phyloP scores from a whole-genome alignment of 2,888 invertebrate species.

The Lycocerus yunnanus region DNA sequence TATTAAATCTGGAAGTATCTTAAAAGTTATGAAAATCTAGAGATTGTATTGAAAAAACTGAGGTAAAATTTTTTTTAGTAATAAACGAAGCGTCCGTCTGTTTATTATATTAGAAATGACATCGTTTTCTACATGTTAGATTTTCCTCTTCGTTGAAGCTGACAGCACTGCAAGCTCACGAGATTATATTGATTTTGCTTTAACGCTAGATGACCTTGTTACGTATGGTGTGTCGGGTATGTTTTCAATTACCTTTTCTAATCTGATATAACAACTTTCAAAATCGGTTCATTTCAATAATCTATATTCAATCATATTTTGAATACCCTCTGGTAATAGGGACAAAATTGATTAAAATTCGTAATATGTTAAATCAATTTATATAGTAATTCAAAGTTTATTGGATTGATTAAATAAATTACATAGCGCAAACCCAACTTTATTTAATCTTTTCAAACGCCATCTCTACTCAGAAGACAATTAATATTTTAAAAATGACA shows the following conservation, averaged over 20 bases:
- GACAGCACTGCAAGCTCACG: neutral
- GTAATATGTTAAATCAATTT: neutral
- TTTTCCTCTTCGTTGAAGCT: neutral
- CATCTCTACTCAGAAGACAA: neutral
- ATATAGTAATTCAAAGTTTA: neutral
- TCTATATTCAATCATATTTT: neutral
- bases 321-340: neutral
- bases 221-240: neutral
- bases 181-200: conserved; percentile 5
- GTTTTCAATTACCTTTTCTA: neutral
- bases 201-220: neutral
- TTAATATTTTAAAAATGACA: neutral
- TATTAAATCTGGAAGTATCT: neutral
- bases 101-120: neutral
- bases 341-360: neutral
- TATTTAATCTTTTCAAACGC: neutral
- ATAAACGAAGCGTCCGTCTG: neutral
- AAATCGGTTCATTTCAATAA: neutral
- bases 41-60: neutral
- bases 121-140: conserved; percentile 3
- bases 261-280: neutral
- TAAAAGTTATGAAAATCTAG: neutral
- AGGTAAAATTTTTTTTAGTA: neutral
- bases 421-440: neutral
- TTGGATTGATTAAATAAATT: neutral